phyloP scores from a whole-genome alignment of 2,888 invertebrate genomes.

The Tetropium fuscum region DNA sequence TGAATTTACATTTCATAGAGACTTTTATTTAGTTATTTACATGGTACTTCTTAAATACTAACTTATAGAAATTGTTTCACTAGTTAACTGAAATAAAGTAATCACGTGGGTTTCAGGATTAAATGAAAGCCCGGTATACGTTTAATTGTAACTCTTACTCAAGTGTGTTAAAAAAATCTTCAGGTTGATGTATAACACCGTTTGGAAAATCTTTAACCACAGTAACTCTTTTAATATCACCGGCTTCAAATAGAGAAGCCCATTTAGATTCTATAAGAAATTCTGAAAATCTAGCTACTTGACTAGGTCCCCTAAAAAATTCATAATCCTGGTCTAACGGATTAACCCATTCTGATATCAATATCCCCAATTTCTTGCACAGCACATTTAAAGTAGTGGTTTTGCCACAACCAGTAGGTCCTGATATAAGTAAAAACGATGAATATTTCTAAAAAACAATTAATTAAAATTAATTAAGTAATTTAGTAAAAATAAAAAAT shows the following conservation, averaged over 20 bases:
- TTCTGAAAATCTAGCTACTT: slow-evolving; percentile 78
- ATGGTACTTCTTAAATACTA: too few relatives aligned
- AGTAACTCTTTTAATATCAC: slow-evolving; percentile 70
- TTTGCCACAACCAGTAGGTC: slow-evolving; percentile 89
- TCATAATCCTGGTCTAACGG: slow-evolving; percentile 78
- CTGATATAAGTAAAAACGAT: slow-evolving; percentile 78
- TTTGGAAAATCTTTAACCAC: slow-evolving; percentile 89
- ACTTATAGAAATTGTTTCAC: too few relatives aligned
- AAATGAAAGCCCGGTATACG: too few relatives aligned
- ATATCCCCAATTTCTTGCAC: slow-evolving; percentile 71
- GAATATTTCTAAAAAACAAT: slow-evolving; percentile 57
- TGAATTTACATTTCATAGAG: too few relatives aligned
- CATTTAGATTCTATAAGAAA: slow-evolving; percentile 86
- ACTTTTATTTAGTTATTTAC: too few relatives aligned
- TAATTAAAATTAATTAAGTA: slow-evolving; percentile 4
- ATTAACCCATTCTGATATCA: slow-evolving; percentile 85
- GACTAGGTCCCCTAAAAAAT: slow-evolving; percentile 69
- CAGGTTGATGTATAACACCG: slow-evolving; percentile 74
- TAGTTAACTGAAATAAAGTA: too few relatives aligned
- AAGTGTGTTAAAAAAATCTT: slow-evolving; percentile 75
- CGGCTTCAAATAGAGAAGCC: slow-evolving; percentile 67
- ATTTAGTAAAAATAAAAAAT: not conserved
- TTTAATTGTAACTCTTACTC: slow-evolving; percentile 68
- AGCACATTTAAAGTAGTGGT: slow-evolving; percentile 78
- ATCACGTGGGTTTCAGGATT: too few relatives aligned